Evolutionary conservation across 2,888 invertebrate genomes (phyloP).

Genomic region (Apodemia hepburni): DNA sequence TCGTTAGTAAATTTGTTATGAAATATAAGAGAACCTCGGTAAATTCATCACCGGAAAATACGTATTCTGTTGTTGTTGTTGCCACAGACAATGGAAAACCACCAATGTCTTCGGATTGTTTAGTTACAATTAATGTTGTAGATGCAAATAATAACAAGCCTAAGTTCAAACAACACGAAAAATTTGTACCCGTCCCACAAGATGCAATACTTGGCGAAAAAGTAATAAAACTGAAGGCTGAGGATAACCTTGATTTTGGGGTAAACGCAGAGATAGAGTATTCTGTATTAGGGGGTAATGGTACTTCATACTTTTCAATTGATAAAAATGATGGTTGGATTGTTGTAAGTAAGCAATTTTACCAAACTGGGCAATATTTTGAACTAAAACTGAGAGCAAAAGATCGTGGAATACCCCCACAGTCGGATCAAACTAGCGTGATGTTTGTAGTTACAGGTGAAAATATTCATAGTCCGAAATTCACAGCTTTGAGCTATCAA

Average conservation of each 20-base stretch:
- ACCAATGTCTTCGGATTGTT: conserved; percentile 93
- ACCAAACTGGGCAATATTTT: conserved; percentile 82
- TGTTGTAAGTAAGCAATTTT: conserved; percentile 81
- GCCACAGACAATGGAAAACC: conserved; percentile 98
- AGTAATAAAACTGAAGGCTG: conserved; percentile 86
- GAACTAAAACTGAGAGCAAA: conserved; percentile 86
- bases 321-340: conserved; percentile 92
- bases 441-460: conserved; percentile 91
- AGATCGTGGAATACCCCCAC: conserved; percentile 94
- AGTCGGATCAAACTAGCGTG: conserved; percentile 87
- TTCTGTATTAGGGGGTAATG: conserved; percentile 86
- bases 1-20: conserved; percentile 90
- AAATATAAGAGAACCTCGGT: conserved; percentile 91
- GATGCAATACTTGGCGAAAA: conserved; percentile 85
- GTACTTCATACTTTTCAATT: conserved; percentile 86
- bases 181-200: conserved; percentile 90
- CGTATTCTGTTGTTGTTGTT: conserved; percentile 92
- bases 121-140: conserved; percentile 92
- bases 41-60: conserved; percentile 92
- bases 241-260: conserved; percentile 90
- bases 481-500: conserved; percentile 91
- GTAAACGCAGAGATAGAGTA: conserved; percentile 95
- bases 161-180: conserved; percentile 86
- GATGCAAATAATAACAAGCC: conserved; percentile 97
- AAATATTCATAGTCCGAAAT: conserved; percentile 89